These are phyloP conservation scores for Stomatorhinus walkeri DNA, from an alignment of 2,797 vertebrate species.

Conservation along the genomic window DNA sequence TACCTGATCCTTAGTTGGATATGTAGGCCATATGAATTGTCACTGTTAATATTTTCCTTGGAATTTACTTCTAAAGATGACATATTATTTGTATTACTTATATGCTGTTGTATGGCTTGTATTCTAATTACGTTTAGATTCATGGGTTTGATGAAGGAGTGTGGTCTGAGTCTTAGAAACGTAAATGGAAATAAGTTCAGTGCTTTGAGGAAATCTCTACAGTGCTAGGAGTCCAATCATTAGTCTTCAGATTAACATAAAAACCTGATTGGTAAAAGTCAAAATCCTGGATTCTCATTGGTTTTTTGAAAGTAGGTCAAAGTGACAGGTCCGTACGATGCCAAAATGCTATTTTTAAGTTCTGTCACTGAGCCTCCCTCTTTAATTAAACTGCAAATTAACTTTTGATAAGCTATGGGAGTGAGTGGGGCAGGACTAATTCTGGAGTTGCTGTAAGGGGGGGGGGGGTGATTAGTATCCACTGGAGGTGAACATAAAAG, in stretches of 20 bases:
- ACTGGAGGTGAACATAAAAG: neutral
- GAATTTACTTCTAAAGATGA: neutral
- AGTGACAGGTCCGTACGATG: conserved; percentile 24
- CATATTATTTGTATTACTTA: neutral
- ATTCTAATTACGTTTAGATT: neutral
- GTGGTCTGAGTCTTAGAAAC: neutral
- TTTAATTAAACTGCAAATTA: conserved; percentile 58
- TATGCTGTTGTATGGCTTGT: neutral
- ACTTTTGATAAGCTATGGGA: conserved; percentile 43
- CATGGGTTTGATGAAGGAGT: neutral
- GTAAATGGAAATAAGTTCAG: neutral
- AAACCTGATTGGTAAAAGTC: conserved; percentile 28
- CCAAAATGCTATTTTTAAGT: conserved; percentile 50
- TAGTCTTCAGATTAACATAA: neutral
- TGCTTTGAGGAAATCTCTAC: neutral
- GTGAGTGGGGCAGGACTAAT: conserved; percentile 23
- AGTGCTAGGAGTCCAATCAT: neutral
- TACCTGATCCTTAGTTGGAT: neutral
- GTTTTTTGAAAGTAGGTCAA: conserved; percentile 54
- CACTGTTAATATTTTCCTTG: neutral
- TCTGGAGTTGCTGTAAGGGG: conserved; percentile 22
- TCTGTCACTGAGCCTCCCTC: conserved; percentile 35
- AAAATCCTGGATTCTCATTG: conserved; percentile 32
- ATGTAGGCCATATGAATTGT: neutral
- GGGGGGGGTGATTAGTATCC: neutral